These are phyloP conservation scores for rat (Rattus norvegicus) DNA, from an alignment of 2,113 vertebrate genomes.

Conservation along the genomic window DNA sequence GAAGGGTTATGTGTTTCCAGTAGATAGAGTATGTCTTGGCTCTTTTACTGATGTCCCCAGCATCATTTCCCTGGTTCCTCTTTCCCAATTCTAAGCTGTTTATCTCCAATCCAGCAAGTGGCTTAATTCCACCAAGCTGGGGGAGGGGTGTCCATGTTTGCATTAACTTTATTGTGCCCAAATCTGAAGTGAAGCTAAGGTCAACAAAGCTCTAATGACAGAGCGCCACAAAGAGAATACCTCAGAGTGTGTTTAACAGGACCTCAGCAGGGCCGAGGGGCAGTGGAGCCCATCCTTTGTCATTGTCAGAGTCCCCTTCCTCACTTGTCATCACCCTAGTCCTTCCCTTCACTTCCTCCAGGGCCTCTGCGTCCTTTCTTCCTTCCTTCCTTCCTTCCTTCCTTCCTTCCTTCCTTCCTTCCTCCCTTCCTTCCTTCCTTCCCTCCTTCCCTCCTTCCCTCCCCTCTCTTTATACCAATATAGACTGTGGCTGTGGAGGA, in stretches of 20 bases:
- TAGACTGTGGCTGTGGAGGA: not conserved
- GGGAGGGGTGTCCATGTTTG: not conserved
- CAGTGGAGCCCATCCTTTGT: not conserved
- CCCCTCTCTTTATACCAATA: not conserved
- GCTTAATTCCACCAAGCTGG: not conserved
- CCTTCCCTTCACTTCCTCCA: not conserved
- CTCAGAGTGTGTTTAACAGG: not conserved
- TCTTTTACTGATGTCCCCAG: not conserved
- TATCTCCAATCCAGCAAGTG: not conserved
- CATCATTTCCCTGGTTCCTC: not conserved
- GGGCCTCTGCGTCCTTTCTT: not conserved
- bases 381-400: not conserved
- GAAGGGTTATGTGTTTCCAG: not conserved
- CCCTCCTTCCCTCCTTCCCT: not conserved
- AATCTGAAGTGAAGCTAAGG: conserved; percentile 33
- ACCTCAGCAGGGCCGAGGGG: accelerated
- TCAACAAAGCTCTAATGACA: not conserved
- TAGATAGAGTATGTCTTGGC: not conserved
- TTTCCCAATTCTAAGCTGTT: not conserved
- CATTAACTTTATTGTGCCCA: not conserved
- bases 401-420: too few relatives aligned
- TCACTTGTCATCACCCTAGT: not conserved
- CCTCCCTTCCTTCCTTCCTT: too few relatives aligned
- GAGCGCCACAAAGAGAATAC: not conserved
- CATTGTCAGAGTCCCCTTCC: not conserved